phyloP scores from a whole-genome alignment of 2,797 vertebrate species.

The Clamator glandarius region DNA sequence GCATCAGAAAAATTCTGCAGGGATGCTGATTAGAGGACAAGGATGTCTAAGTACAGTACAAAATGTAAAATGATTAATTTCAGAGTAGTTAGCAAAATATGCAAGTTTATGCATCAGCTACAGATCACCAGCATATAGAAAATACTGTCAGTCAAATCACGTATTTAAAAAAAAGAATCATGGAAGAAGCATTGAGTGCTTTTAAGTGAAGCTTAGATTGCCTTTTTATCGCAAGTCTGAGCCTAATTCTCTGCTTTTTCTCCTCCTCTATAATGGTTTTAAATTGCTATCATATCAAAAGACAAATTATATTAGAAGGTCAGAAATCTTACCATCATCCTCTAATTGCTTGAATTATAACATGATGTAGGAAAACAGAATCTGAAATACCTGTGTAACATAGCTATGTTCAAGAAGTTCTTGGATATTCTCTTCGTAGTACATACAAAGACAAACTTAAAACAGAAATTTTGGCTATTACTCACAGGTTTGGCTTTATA shows the following conservation, averaged over 20 bases:
- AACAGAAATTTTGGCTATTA: not conserved
- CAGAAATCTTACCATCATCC: conserved; percentile 16
- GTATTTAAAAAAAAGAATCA: not conserved
- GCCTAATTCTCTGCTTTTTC: not conserved
- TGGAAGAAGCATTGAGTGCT: not conserved
- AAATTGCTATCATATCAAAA: not conserved
- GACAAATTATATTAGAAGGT: not conserved
- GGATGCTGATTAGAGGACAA: conserved; percentile 18
- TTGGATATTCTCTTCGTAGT: not conserved
- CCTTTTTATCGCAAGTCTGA: not conserved
- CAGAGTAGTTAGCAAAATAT: not conserved
- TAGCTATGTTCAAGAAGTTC: not conserved
- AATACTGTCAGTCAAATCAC: not conserved
- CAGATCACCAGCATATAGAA: not conserved
- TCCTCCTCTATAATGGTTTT: not conserved
- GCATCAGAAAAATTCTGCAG: not conserved
- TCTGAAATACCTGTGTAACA: not conserved
- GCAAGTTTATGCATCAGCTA: not conserved
- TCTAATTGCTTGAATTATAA: conserved; percentile 15
- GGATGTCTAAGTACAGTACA: not conserved
- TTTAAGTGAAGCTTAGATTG: not conserved
- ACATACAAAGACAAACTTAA: not conserved
- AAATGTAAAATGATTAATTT: not conserved
- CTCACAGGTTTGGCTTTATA: not conserved
- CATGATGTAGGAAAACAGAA: not conserved